Evolutionary conservation across 2,797 vertebrate genomes (phyloP).

Genomic region (Sebastes ruberrimus): DNA sequence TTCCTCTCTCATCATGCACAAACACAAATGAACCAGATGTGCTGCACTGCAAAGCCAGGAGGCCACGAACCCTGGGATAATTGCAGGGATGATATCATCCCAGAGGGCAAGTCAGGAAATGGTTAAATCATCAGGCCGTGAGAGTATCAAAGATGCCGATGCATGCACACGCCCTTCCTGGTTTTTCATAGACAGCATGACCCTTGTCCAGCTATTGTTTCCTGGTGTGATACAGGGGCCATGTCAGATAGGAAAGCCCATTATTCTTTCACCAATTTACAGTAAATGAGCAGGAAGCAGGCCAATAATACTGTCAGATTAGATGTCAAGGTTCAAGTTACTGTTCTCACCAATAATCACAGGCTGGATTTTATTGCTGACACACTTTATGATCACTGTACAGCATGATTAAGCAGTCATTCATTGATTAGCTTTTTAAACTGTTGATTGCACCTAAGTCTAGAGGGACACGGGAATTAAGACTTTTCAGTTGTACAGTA

Average conservation of each 20-base stretch:
- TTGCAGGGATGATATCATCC: constrained; percentile 52
- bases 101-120: constrained; percentile 48
- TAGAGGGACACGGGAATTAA: background rate
- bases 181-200: constrained; percentile 16
- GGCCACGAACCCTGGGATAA: constrained; percentile 43
- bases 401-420: background rate
- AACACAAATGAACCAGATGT: constrained; percentile 66
- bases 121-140: constrained; percentile 38
- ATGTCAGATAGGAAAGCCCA: constrained; percentile 3
- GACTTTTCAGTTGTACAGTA: background rate
- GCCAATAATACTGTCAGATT: constrained; percentile 2
- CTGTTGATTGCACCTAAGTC: background rate
- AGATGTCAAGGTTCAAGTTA: constrained; percentile 23
- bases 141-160: constrained; percentile 45
- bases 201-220: constrained; percentile 48
- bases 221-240: constrained; percentile 25
- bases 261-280: constrained; percentile 27
- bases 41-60: constrained; percentile 28
- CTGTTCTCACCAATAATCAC: constrained; percentile 17
- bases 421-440: constrained; percentile 18
- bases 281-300: constrained; percentile 23
- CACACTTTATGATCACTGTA: background rate
- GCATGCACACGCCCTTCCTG: constrained; percentile 9
- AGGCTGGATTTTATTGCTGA: constrained; percentile 12
- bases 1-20: constrained; percentile 17